phyloP scores from a whole-genome alignment of 2,113 vertebrate genomes.

The Thalassoma bifasciatum region DNA sequence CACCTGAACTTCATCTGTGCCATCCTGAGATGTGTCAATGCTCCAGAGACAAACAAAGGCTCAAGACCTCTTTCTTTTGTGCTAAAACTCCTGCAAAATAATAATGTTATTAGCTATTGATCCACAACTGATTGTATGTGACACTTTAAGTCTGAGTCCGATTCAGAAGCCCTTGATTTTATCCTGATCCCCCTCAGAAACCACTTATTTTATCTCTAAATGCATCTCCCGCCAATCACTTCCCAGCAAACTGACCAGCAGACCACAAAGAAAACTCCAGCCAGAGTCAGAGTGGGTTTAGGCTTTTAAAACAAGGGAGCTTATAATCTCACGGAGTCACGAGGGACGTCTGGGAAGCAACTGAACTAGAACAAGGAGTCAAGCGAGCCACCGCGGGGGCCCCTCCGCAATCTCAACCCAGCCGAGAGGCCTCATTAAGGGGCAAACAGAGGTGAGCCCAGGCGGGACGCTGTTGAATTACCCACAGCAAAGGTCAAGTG shows the following conservation, averaged over 20 bases:
- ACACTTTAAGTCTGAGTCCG: not conserved
- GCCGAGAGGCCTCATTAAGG: constrained; percentile 43
- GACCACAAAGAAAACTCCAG: constrained; percentile 51
- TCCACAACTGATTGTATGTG: not conserved
- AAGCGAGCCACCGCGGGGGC: constrained; percentile 29
- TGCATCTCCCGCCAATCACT: constrained; percentile 2
- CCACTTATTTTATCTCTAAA: constrained; percentile 14
- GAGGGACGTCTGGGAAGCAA: constrained; percentile 57
- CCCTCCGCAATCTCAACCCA: constrained; percentile 5
- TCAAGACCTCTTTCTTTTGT: too few species aligned
- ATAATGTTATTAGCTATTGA: too few species aligned
- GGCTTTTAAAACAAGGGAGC: constrained; percentile 50
- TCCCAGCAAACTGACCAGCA: constrained; percentile 24
- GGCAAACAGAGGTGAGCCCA: constrained; percentile 33
- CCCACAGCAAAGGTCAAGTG: constrained; percentile 46
- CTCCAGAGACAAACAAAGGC: too few species aligned
- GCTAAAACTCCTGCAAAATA: too few species aligned
- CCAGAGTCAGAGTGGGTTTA: constrained; percentile 30
- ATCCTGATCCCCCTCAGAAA: not conserved
- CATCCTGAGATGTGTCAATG: not conserved
- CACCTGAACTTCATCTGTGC: constrained; percentile 23
- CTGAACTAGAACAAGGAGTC: constrained; percentile 59
- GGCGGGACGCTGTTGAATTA: constrained; percentile 32
- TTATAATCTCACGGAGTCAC: constrained; percentile 65
- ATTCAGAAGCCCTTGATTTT: not conserved